Conservation (phyloP, 2,888 invertebrate genomes). For the Gastrophysa polygoni region DNA sequence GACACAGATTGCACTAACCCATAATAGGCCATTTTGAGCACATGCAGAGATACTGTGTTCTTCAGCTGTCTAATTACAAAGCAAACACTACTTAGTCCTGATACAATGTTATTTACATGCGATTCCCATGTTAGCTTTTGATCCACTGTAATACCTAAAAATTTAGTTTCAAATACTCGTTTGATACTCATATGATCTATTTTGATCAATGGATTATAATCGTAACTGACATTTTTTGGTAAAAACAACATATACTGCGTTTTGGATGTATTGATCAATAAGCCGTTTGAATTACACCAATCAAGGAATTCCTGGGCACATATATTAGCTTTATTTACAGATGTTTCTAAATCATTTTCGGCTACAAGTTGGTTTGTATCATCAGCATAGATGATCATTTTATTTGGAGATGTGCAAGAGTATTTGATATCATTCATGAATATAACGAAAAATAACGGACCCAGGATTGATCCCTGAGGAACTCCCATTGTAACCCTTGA, state of each 20-base stretch:
- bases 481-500: neutral
- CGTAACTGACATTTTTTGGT: conserved; percentile 5
- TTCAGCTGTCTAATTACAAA: neutral
- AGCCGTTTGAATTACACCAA: neutral
- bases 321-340: neutral
- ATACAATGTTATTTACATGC: neutral
- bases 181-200: neutral
- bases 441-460: conserved; percentile 8
- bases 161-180: neutral
- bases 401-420: neutral
- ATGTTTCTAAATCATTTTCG: neutral
- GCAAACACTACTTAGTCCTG: neutral
- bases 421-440: conserved; percentile 11
- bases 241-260: neutral
- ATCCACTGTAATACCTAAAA: neutral
- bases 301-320: neutral
- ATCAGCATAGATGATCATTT: conserved; percentile 10
- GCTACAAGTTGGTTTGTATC: conserved; percentile 12
- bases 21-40: neutral
- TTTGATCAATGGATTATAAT: neutral
- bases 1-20: neutral
- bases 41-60: neutral
- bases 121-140: neutral
- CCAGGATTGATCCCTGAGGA: conserved; percentile 4
- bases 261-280: neutral